Percentiles rank a stretch among this genome's conserved stretches.
These are phyloP conservation scores for Lasioglossum albipes DNA, from an alignment of 1,140 invertebrate genomes.

Conservation along the genomic window DNA sequence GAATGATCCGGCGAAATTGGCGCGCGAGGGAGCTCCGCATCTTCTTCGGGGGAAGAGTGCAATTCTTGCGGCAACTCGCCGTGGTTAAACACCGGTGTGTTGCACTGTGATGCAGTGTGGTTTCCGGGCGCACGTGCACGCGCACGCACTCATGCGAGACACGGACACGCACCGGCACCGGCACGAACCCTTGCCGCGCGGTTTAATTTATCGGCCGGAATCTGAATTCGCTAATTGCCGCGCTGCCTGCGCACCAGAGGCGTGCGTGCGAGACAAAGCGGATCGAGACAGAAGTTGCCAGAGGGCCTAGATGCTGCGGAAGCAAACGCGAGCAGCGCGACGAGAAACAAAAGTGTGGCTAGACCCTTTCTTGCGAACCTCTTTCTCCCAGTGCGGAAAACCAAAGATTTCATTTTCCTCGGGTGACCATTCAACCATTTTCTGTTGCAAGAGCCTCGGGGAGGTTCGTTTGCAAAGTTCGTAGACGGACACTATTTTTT, in stretches of 20 bases:
- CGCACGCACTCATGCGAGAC: constrained; percentile 10
- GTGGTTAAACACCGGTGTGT: not conserved
- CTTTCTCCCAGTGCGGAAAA: too few species aligned
- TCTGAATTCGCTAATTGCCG: constrained; percentile 75
- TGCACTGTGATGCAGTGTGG: not conserved
- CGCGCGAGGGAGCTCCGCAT: too few species aligned
- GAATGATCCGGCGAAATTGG: too few species aligned
- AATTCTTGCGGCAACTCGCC: too few species aligned
- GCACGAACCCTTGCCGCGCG: not conserved
- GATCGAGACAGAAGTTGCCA: not conserved
- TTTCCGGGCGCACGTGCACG: constrained; percentile 1
- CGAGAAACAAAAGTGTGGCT: too few species aligned
- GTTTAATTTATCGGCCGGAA: constrained; percentile 70
- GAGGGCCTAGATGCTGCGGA: constrained; percentile 4
- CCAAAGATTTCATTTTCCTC: not conserved
- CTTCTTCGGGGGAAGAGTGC: not conserved
- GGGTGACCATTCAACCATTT: too few species aligned
- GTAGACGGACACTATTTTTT: too few species aligned
- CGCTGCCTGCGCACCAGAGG: constrained; percentile 56
- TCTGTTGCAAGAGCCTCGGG: too few species aligned
- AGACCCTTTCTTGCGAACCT: too few species aligned
- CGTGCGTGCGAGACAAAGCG: constrained; percentile 48
- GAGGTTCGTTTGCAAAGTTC: too few species aligned
- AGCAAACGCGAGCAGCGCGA: not conserved
- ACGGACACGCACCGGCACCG: not conserved